A percentile compares a stretch with the other conserved stretches of the same genome.
Evolutionary conservation across 2,888 invertebrate species (phyloP).

Genomic region (Chloromyia formosa): DNA sequence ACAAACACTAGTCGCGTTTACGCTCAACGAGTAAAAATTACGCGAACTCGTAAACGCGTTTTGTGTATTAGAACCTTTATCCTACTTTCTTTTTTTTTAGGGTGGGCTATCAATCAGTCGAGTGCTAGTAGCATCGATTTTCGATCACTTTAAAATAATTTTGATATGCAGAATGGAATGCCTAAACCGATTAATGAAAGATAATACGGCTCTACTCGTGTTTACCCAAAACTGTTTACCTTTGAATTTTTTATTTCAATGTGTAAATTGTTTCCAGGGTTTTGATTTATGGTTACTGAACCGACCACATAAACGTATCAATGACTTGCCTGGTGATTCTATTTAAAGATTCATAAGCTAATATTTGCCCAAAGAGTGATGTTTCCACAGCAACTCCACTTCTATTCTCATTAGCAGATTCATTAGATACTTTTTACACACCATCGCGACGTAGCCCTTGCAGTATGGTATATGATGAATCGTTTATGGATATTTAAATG

Average conservation of each 20-base stretch:
- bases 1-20: no score
- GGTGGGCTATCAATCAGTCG: no score
- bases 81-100: no score
- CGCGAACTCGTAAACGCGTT: no score
- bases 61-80: no score
- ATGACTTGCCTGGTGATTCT: neutral
- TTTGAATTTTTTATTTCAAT: slow-evolving; percentile 17
- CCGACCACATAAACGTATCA: neutral
- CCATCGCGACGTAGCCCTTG: neutral
- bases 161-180: no score
- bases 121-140: no score
- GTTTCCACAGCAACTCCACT: neutral
- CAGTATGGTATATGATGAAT: neutral
- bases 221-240: slow-evolving; percentile 21
- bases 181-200: no score
- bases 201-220: neutral
- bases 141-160: no score
- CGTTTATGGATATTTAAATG: slow-evolving; percentile 15
- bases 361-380: neutral
- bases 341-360: neutral
- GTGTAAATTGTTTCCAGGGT: slow-evolving; percentile 21
- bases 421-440: slow-evolving; percentile 1
- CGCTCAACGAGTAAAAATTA: no score
- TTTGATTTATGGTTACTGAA: no score
- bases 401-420: slow-evolving; percentile 20